A percentile compares a stretch with the other conserved stretches of the same genome.
phyloP scores from a whole-genome alignment of 2,797 vertebrate species.

The Calcarius lapponicus region DNA sequence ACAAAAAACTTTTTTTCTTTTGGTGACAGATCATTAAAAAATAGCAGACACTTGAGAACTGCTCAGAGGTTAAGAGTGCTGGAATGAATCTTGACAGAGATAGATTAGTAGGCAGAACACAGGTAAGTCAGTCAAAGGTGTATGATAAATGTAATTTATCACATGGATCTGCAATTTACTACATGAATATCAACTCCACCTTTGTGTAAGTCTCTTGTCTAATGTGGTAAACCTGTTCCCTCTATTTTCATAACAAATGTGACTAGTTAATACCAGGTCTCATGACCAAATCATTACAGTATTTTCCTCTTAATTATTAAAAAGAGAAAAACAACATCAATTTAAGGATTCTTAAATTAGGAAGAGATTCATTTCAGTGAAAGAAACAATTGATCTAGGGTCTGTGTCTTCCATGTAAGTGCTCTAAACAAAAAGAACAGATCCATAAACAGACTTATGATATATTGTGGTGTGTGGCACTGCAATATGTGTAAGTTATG shows the following conservation, averaged over 20 bases:
- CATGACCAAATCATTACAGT: not conserved
- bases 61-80: slow-evolving; percentile 29
- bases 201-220: not conserved
- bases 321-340: not conserved
- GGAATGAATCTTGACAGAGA: slow-evolving; percentile 55
- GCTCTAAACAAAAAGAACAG: not conserved
- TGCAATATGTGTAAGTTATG: not conserved
- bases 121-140: slow-evolving; percentile 55
- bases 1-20: not conserved
- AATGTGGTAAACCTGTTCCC: not conserved
- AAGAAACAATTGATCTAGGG: not conserved
- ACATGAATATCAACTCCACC: not conserved
- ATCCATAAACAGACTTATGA: not conserved
- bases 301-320: not conserved
- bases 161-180: slow-evolving; percentile 35
- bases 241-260: not conserved
- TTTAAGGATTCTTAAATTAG: not conserved
- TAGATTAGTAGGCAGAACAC: slow-evolving; percentile 17
- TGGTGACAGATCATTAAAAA: not conserved
- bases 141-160: slow-evolving; percentile 61
- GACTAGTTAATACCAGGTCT: not conserved
- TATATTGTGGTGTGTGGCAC: not conserved
- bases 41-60: not conserved
- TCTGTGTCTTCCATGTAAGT: not conserved
- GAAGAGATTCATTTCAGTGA: not conserved